Base-by-base conservation (phyloP, 2,888 invertebrate species). In the Hirtodrosophila alboralis region DNA sequence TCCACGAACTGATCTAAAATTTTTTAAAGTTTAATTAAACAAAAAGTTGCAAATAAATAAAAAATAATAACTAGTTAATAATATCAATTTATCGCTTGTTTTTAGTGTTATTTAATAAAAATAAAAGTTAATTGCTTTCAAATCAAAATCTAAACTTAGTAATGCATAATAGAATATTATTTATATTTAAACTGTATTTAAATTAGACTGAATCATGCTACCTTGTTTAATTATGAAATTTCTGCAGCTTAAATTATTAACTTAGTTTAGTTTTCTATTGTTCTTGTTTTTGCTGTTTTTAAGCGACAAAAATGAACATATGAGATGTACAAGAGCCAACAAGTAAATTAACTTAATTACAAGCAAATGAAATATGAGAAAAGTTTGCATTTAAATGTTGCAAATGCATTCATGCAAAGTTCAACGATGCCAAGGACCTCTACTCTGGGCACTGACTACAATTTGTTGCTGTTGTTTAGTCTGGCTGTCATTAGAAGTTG, bases 321-420 rank as follows among this genome's bases (percentile, higher is more conserved):
- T 18, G 26, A 16, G 3, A 8, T 28, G 14, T 26, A 36, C 16
- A 10, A 23, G 6, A 36, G 21, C 38, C 40, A 49, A 44, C 69
- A 54, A 79, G 70, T 61, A 68, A 84, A 84, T 80, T 77, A 77
- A 81, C 54, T 73, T 84, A 80, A 80, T 80, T 80, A 67, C 60
- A 70, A 48, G 45, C 61, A 58, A 62, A 71, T 81, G 78, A 80
- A 81, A 81, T 80, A 80, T 80, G 75, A 53, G 70, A 70, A 80
- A 84, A 80, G 60, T 84, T 81, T 61, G 41, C 67, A 77, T 75
- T 73, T 45, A 70, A 79, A 77, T 76, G 71, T 56, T 59, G 45
- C 54, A 59, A 70, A 56, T 45, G 65, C 48, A 60, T 52, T 60
- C 31, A 61, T 68, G 75, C 54, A 40, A 68, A 65, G 65, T 65